A percentile compares a stretch with the other conserved stretches of the same genome.
Conservation (phyloP, 2,113 vertebrate genomes). For the Hemicordylus capensis region DNA sequence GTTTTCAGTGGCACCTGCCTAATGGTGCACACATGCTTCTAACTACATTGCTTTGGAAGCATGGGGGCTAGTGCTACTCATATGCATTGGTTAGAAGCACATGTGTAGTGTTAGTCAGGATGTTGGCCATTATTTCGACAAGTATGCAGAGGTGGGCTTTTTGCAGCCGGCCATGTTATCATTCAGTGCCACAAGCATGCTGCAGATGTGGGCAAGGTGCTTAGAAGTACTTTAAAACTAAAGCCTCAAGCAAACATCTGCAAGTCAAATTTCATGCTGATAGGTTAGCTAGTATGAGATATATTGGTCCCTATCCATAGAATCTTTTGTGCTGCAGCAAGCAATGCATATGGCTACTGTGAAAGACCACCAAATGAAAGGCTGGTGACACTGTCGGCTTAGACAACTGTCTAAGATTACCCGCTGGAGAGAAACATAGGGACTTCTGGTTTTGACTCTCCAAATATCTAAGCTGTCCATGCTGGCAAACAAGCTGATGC, state of each 20-base stretch:
- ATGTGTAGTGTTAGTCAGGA: background rate
- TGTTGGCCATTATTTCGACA: background rate
- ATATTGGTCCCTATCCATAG: background rate
- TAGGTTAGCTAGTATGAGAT: background rate
- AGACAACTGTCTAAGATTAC: background rate
- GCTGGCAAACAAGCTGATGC: too few relatives aligned
- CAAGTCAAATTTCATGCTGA: background rate
- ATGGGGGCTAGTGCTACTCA: too few relatives aligned
- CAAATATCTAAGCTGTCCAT: background rate
- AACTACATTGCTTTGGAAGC: too few relatives aligned
- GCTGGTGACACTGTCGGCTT: background rate
- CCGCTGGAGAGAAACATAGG: background rate
- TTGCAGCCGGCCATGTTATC: background rate
- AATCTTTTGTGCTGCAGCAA: background rate
- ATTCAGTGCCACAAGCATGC: background rate
- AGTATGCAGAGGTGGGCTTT: background rate
- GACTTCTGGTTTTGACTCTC: background rate
- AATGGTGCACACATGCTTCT: too few relatives aligned
- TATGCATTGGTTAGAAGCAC: too few relatives aligned
- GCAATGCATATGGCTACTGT: background rate
- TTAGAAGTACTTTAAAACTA: background rate
- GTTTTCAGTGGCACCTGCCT: too few relatives aligned
- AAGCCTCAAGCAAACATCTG: background rate
- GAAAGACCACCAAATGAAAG: background rate
- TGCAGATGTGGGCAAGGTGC: background rate